Conservation (phyloP, 2,888 invertebrate genomes). For the Molorchus minor region DNA sequence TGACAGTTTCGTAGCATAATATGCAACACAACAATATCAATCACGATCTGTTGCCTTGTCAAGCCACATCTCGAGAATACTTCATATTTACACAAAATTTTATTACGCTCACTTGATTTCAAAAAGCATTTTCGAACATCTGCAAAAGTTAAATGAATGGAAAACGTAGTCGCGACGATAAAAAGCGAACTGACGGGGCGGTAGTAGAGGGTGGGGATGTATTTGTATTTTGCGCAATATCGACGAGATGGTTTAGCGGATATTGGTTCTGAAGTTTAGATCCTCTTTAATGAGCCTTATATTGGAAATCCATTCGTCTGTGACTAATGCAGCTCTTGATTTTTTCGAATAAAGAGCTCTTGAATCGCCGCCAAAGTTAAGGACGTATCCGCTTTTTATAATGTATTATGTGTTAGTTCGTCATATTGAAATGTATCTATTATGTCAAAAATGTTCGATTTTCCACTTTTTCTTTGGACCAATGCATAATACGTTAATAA, state of each 20-base stretch:
- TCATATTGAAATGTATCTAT: no score
- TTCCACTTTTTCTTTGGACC: no score
- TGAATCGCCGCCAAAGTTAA: constrained; percentile 44
- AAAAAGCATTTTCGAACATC: constrained; percentile 51
- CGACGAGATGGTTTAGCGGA: constrained; percentile 49
- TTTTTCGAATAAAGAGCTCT: constrained; percentile 45
- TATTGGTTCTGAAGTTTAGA: constrained; percentile 57
- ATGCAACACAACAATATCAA: constrained; percentile 6
- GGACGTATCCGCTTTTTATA: constrained; percentile 34
- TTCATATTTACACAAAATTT: constrained; percentile 53
- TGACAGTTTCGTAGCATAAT: no score
- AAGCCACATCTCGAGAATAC: constrained; percentile 46
- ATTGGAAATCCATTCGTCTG: constrained; percentile 54
- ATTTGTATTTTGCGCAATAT: constrained; percentile 51
- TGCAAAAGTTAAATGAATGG: constrained; percentile 41
- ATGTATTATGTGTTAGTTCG: no score
- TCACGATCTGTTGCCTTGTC: constrained; percentile 36
- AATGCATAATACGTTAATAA: no score
- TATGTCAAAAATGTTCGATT: no score
- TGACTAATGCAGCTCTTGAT: constrained; percentile 51
- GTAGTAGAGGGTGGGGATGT: constrained; percentile 39
- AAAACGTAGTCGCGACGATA: constrained; percentile 26
- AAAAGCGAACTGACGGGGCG: constrained; percentile 27
- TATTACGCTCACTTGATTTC: constrained; percentile 52
- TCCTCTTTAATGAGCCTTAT: constrained; percentile 58